Evolutionary conservation across 37 sponge, comb jelly and placozoan genomes (phyloP).

Genomic region (Amphimedon queenslandica): DNA sequence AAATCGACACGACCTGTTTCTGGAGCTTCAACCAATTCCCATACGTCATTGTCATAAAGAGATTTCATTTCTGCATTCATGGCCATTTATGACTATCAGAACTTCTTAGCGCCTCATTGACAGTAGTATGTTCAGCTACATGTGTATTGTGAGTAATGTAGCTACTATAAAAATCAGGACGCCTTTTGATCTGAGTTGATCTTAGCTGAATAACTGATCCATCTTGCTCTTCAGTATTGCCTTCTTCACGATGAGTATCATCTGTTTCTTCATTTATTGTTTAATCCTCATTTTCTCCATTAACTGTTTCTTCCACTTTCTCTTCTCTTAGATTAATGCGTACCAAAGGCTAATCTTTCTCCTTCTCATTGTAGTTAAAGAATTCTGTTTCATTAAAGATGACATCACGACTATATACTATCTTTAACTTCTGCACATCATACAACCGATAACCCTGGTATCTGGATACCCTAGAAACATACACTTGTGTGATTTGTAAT

Average conservation of each 20-base stretch:
- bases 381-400: conserved; percentile 51
- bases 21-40: conserved; percentile 27
- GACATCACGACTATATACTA: conserved; percentile 52
- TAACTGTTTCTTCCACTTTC: background rate
- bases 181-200: conserved; percentile 5
- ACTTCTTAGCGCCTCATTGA: conserved; percentile 27
- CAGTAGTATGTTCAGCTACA: conserved; percentile 14
- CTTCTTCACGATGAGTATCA: background rate
- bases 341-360: too few species aligned
- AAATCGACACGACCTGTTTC: conserved; percentile 30
- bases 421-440: conserved; percentile 13
- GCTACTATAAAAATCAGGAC: conserved; percentile 31
- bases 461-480: conserved; percentile 38
- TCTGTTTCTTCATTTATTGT: background rate
- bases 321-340: too few species aligned
- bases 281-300: background rate
- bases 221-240: background rate
- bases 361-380: conserved; percentile 4
- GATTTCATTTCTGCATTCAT: conserved; percentile 62
- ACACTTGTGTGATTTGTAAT: conserved; percentile 42
- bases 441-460: conserved; percentile 45
- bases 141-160: background rate
- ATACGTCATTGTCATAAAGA: conserved; percentile 37
- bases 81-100: conserved; percentile 40
- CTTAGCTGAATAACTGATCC: background rate